A percentile compares a stretch with the other conserved stretches of the same genome.
Evolutionary conservation across 1,140 invertebrate species (phyloP).

Genomic region (Drosophila lowei): DNA sequence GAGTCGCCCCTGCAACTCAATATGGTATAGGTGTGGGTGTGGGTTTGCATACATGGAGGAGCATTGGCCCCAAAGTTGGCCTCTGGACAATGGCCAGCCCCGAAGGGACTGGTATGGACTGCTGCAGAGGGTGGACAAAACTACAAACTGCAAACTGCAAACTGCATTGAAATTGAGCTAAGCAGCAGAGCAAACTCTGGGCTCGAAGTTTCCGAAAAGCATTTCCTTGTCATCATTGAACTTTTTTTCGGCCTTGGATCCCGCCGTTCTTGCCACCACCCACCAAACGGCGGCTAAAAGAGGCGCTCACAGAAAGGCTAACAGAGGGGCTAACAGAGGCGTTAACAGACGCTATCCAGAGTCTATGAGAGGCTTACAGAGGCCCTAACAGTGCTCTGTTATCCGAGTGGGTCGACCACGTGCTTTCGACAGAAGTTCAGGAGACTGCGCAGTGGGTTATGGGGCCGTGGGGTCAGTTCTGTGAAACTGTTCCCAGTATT

Average conservation of each 20-base stretch:
- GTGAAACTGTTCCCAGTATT: constrained; percentile 64
- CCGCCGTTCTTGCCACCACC: not conserved
- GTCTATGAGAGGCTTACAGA: too few species aligned
- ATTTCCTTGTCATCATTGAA: constrained; percentile 71
- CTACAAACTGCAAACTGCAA: constrained; percentile 11
- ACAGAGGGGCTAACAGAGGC: too few species aligned
- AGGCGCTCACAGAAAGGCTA: too few species aligned
- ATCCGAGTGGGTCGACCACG: constrained; percentile 39
- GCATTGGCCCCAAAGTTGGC: constrained; percentile 45
- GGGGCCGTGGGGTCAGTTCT: constrained; percentile 1
- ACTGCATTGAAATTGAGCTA: constrained; percentile 41
- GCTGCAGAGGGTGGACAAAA: not conserved
- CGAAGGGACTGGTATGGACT: constrained; percentile 9
- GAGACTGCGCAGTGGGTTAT: constrained; percentile 54
- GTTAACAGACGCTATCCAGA: too few species aligned
- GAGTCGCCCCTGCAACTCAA: constrained; percentile 35
- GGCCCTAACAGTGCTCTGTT: constrained; percentile 30
- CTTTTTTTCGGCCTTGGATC: constrained; percentile 30
- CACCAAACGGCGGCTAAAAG: too few species aligned
- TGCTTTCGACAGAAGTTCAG: constrained; percentile 53
- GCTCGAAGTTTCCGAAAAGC: constrained; percentile 70
- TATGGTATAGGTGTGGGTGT: constrained; percentile 12
- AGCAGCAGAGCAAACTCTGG: constrained; percentile 40
- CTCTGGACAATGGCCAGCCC: constrained; percentile 34
- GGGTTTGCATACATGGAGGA: constrained; percentile 37